Conservation (phyloP, 1,140 invertebrate species). For the Calephelis virginiensis region DNA sequence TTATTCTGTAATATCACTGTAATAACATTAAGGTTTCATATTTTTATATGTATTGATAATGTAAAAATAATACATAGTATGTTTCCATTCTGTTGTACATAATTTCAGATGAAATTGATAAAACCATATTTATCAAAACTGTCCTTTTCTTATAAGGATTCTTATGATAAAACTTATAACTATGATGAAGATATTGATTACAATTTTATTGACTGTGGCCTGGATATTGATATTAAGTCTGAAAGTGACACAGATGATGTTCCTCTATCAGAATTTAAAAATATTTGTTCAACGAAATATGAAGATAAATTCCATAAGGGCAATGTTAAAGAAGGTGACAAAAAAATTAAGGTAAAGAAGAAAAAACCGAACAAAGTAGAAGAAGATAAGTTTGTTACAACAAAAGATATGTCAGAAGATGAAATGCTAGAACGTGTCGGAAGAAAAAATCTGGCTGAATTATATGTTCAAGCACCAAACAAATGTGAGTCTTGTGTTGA, state of each 20-base stretch:
- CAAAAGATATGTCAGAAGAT: slow-evolving; percentile 27
- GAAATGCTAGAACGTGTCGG: slow-evolving; percentile 35
- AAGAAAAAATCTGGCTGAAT: slow-evolving; percentile 22
- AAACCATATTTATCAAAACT: slow-evolving; percentile 1
- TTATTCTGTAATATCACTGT: too few species aligned
- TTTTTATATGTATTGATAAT: too few species aligned
- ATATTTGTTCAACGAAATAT: slow-evolving; percentile 2
- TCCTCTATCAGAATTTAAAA: slow-evolving; percentile 42
- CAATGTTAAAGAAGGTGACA: slow-evolving; percentile 10
- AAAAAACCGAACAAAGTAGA: slow-evolving; percentile 14
- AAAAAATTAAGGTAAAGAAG: slow-evolving; percentile 20
- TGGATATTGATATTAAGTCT: slow-evolving; percentile 32
- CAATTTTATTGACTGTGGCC: slow-evolving; percentile 50
- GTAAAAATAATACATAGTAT: too few species aligned
- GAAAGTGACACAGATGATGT: slow-evolving; percentile 48
- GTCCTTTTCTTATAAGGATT: not conserved
- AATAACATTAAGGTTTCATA: too few species aligned
- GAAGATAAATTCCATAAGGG: slow-evolving; percentile 1
- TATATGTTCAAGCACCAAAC: slow-evolving; percentile 28
- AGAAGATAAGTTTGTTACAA: slow-evolving; percentile 32
- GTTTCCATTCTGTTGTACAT: not conserved
- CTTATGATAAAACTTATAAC: not conserved
- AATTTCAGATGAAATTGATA: slow-evolving; percentile 7
- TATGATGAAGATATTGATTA: slow-evolving; percentile 23
- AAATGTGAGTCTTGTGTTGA: slow-evolving; percentile 52